Evolutionary conservation across 2,797 vertebrate genomes (phyloP).

Genomic region (Muraenolepis orangiensis): DNA sequence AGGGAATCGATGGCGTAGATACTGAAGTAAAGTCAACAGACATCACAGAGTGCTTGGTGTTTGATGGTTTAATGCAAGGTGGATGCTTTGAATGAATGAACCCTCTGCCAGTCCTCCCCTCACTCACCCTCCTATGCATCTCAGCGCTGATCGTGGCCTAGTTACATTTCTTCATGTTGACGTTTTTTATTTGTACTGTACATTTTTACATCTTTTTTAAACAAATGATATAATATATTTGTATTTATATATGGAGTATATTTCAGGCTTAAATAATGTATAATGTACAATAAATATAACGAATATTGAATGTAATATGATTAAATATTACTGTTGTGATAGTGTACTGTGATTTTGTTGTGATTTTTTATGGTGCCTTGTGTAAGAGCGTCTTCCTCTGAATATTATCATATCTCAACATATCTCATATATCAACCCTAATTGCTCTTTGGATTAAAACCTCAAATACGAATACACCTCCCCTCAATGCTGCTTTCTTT

Average conservation of each 20-base stretch:
- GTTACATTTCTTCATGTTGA: not conserved
- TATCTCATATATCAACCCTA: not conserved
- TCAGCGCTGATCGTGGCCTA: not conserved
- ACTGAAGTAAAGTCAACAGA: constrained; percentile 1
- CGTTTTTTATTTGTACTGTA: not conserved
- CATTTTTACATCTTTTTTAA: no score
- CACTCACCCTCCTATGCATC: not conserved
- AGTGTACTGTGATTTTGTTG: no score
- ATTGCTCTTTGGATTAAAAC: not conserved
- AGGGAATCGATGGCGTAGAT: not conserved
- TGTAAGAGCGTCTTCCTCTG: no score
- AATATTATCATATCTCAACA: not conserved
- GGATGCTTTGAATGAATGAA: not conserved
- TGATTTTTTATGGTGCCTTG: no score
- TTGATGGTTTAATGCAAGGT: not conserved
- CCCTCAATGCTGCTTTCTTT: not conserved
- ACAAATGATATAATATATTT: no score
- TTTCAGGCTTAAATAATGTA: not conserved
- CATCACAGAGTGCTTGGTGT: not conserved
- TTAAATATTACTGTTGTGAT: not conserved
- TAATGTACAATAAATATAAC: not conserved
- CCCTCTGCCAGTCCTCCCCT: not conserved
- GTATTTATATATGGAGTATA: no score
- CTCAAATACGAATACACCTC: not conserved
- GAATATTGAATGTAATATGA: not conserved